Base-by-base conservation (phyloP, 2,113 vertebrate genomes). In the Anarrhichthys ocellatus region DNA sequence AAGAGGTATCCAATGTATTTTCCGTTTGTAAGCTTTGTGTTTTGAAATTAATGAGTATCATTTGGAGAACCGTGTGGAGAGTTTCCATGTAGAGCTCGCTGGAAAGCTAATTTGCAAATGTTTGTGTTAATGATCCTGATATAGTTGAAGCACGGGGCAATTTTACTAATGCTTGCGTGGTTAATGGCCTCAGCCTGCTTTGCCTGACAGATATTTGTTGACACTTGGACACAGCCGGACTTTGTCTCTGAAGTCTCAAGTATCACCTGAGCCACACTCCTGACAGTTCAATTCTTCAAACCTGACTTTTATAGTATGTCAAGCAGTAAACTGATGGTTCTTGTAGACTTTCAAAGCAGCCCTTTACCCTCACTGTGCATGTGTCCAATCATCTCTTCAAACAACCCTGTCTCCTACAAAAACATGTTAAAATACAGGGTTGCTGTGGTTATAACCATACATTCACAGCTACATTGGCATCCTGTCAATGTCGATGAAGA, bases 61-160 rank as follows among this genome's bases (percentile, higher is more conserved):
- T 70, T 24, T 6, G 46, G n/a, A 42, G 36, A 58, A 9, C 73
- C 6, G 10, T 24, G 29, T 9, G 66, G 20, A 3, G 66, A 4
- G 32, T 32, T 81, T 69, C 81, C 42, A 68, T 29, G 76, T 40
- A 14, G 52, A 70, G 73, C 62, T 65, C n/a, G 14, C n/a, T 36
- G 17, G 36, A 83, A 90, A 81, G 67, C 56, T 84, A 54, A 90
- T 75, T 63, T 79, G 70, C 79, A 85, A 70, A 81, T 83, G 80
- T 74, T 80, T 74, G 61, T 58, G 76, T 76, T 76, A 80, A 89
- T 82, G 68, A 84, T 62, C 82, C 61, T 27, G 72, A 62, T 68
- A 70, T 32, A 59, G 65, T 6, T 71, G n/a, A 63, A 66, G 71
- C 64, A 22, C n/a, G 40, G 42, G 74, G 67, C 50, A 69, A 63